phyloP scores from a whole-genome alignment of 2,888 invertebrate genomes.

The Galeopsomyia nigrocyanea region DNA sequence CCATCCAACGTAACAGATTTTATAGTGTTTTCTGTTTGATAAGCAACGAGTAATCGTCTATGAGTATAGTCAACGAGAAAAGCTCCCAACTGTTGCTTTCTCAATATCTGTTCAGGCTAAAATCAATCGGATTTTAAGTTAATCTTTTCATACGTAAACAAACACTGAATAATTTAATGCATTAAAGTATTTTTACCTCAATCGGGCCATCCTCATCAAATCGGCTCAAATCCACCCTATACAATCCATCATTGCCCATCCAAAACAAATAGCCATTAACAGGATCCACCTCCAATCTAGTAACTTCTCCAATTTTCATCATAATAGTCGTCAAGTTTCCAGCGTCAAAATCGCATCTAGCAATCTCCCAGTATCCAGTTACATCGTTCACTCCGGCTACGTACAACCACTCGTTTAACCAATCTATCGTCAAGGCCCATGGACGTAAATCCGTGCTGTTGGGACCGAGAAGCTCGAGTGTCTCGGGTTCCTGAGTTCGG shows the following conservation, averaged over 20 bases:
- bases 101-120: constrained; percentile 76
- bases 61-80: constrained; percentile 88
- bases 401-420: constrained; percentile 89
- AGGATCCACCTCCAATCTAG: constrained; percentile 90
- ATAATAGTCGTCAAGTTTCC: constrained; percentile 78
- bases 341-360: constrained; percentile 82
- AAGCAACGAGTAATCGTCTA: constrained; percentile 83
- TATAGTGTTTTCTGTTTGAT: constrained; percentile 82
- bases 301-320: not conserved
- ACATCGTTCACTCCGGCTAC: constrained; percentile 79
- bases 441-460: constrained; percentile 76
- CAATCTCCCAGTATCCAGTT: constrained; percentile 77
- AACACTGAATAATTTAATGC: not conserved
- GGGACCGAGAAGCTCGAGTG: constrained; percentile 65
- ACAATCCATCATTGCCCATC: constrained; percentile 79
- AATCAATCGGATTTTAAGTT: constrained; percentile 55
- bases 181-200: constrained; percentile 10
- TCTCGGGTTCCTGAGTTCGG: constrained; percentile 66
- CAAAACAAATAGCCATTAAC: constrained; percentile 94
- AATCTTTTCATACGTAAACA: not conserved
- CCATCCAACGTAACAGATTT: constrained; percentile 87
- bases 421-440: constrained; percentile 84
- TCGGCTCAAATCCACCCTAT: constrained; percentile 82
- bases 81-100: constrained; percentile 80
- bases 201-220: constrained; percentile 62